These are phyloP conservation scores for Strongylocentrotus purpuratus DNA, from an alignment of 35 echinoderm and acorn worm species.

Conservation along the genomic window DNA sequence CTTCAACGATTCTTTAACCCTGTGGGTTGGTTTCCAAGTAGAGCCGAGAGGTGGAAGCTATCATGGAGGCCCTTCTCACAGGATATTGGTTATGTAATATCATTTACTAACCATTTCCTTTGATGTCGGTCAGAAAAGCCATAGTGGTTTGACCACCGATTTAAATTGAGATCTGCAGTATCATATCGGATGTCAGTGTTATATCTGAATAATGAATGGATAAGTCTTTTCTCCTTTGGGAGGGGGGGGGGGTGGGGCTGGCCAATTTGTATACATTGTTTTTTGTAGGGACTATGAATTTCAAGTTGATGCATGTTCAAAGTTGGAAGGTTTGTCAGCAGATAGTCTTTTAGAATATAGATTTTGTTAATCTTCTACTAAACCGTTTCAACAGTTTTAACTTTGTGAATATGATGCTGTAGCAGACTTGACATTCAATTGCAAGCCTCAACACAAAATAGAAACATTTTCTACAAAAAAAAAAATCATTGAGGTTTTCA, in stretches of 20 bases:
- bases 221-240: not conserved
- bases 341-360: too few relatives aligned
- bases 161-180: not conserved
- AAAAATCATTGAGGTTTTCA: not conserved
- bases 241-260: too few relatives aligned
- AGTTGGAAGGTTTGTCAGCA: too few relatives aligned
- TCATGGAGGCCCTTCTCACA: not conserved
- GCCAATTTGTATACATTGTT: too few relatives aligned
- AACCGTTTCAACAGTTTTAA: too few relatives aligned
- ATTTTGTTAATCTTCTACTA: too few relatives aligned
- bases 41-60: not conserved
- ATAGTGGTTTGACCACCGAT: not conserved
- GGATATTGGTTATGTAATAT: not conserved
- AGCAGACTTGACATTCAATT: too few relatives aligned
- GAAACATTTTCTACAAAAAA: not conserved
- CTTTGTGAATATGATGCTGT: too few relatives aligned
- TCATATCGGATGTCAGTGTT: not conserved
- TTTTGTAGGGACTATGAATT: too few relatives aligned
- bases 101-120: slow-evolving; percentile 31
- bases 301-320: not conserved
- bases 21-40: not conserved
- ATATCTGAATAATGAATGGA: not conserved
- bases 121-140: not conserved
- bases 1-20: not conserved
- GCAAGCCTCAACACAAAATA: not conserved